Evolutionary conservation across 2,113 vertebrate genomes (phyloP), one percentile per base, ranked within the genome.

Genomic region (Mixornis gularis): DNA sequence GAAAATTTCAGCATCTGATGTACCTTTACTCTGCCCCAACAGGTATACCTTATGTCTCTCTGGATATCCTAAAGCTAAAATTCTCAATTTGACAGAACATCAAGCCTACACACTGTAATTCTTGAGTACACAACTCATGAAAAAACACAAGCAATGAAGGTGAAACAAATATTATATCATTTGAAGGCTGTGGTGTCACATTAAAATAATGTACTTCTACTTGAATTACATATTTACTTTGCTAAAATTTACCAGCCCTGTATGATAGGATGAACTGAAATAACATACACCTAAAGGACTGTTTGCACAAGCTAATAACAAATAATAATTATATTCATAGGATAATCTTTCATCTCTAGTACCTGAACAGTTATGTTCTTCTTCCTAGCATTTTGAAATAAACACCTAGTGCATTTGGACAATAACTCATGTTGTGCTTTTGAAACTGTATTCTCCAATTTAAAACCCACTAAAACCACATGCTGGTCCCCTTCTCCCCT

Each of bases 351-450:
- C 10, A 34, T 36, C 4, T 13, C 7, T 40, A 9, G 4, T 22
- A 64, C 6, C 6, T 58, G 64, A 68, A 64, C 8, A 88, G 15
- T 8, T 36, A 4, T 3, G 0, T 2, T 0, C 14, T 71, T 71
- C 53, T 18, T 1, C 2, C 38, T 59, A 74, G 29, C 2, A 64
- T n/a, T 79, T 64, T 64, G 7, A 71, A 89, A 84, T 29, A 53
- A 55, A 41, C 3, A 46, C 38, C 27, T 38, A 64, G 3, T 62
- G 12, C 25, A 34, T 77, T 82, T 87, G 34, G 36, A 65, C 10
- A 44, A 40, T 13, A 30, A 51, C 8, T 48, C 72, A 3, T 27
- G 30, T 16, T 32, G 15, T 51, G 36, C 6, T 44, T 80, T 65
- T 29, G 32, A 38, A 51, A 51, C 0, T 1, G 22, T 58, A 13